Percentiles rank a stretch among this genome's conserved stretches.
These are phyloP conservation scores for Drosophila eohydei DNA, from an alignment of 2,888 invertebrate species.

Conservation along the genomic window DNA sequence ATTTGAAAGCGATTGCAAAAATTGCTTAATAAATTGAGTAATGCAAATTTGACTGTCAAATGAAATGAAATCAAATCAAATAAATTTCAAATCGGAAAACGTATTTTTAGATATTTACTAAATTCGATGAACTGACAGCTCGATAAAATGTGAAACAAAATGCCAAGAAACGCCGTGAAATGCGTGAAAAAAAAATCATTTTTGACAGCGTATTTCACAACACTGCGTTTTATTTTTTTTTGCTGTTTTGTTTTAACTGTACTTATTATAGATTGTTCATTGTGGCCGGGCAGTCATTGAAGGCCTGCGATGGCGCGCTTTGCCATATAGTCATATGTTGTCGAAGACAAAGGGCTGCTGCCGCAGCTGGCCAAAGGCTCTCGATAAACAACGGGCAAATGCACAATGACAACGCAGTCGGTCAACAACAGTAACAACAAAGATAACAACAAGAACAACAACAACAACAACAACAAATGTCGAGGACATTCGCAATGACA, in stretches of 20 bases:
- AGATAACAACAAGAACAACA: slow-evolving; percentile 29
- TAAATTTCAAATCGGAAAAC: background rate
- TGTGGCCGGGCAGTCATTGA: slow-evolving; percentile 48
- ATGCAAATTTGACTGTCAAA: background rate
- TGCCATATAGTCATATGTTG: slow-evolving; percentile 14
- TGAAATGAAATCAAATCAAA: background rate
- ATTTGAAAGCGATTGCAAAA: background rate
- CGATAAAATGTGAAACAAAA: background rate
- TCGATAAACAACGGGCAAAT: slow-evolving; percentile 56
- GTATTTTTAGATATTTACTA: background rate
- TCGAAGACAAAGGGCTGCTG: slow-evolving; percentile 46
- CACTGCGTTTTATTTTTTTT: background rate
- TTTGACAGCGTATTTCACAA: background rate
- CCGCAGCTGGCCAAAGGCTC: slow-evolving; percentile 26
- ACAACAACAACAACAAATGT: slow-evolving; percentile 41
- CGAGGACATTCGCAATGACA: slow-evolving; percentile 70
- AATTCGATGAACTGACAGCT: background rate
- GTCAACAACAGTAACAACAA: slow-evolving; percentile 25
- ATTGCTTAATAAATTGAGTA: background rate
- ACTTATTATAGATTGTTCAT: slow-evolving; percentile 6
- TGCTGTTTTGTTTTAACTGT: slow-evolving; percentile 5
- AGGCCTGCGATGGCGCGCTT: slow-evolving; percentile 25
- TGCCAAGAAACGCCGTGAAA: background rate
- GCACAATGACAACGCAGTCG: slow-evolving; percentile 53
- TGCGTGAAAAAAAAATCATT: too few species aligned